Percentiles rank a stretch among this genome's conserved stretches.
Conservation (phyloP, 2,797 vertebrate genomes). For the Sebastolobus alascanus region DNA sequence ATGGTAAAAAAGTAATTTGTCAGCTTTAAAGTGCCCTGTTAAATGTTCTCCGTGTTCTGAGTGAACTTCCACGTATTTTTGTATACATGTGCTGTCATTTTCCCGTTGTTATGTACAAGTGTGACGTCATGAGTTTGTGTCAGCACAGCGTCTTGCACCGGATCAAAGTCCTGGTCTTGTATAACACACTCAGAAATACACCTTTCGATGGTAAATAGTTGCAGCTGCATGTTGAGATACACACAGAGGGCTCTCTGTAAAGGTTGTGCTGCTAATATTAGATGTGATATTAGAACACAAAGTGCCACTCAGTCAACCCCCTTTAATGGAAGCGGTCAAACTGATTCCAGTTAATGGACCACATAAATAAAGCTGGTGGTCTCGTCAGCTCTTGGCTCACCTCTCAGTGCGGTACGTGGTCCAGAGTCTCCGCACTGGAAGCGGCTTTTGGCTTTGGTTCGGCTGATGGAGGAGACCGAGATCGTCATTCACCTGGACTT, state of each 20-base stretch:
- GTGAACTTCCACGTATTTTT: constrained; percentile 24
- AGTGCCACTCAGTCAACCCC: constrained; percentile 14
- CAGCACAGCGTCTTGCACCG: background rate
- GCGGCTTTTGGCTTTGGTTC: constrained; percentile 24
- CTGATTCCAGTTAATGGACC: constrained; percentile 37
- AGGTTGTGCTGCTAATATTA: background rate
- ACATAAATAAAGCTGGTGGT: constrained; percentile 38
- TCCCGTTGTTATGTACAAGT: constrained; percentile 1
- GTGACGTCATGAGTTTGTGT: background rate
- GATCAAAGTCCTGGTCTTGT: background rate
- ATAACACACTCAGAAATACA: background rate
- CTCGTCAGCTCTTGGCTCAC: constrained; percentile 32
- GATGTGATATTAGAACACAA: constrained; percentile 17
- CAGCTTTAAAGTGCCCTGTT: background rate
- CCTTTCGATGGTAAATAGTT: background rate
- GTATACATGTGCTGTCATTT: background rate
- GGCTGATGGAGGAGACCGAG: constrained; percentile 6
- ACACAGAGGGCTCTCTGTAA: background rate
- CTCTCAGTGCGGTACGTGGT: background rate
- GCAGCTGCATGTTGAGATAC: constrained; percentile 1
- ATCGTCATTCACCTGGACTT: background rate
- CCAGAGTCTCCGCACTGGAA: constrained; percentile 3
- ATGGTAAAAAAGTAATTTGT: background rate
- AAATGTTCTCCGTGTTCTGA: background rate
- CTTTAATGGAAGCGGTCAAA: constrained; percentile 27